Conservation (phyloP, 2,113 vertebrate species). For the Panthera tigris region DNA sequence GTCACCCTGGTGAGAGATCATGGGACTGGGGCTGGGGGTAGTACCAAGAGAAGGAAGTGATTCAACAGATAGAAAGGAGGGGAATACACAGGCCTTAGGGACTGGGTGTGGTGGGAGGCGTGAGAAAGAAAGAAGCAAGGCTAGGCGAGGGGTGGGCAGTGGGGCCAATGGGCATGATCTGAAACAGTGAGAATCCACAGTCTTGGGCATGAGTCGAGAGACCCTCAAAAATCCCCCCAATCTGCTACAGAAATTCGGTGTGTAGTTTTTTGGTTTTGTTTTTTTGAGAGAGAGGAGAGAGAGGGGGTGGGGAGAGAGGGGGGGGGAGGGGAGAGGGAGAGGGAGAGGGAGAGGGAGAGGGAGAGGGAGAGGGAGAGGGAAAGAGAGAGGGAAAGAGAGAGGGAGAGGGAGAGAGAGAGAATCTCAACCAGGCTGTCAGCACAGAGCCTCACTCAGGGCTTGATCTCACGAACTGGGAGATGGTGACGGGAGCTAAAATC, state of each 20-base stretch:
- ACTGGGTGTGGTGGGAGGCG: too few relatives aligned
- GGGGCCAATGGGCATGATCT: neutral
- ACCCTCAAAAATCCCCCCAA: neutral
- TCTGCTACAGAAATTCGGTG: neutral
- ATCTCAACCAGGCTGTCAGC: too few relatives aligned
- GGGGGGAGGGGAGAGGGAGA: too few relatives aligned
- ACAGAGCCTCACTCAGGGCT: too few relatives aligned
- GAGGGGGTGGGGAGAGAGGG: too few relatives aligned
- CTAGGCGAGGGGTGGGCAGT: neutral
- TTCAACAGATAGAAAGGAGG: neutral
- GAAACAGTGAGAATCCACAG: neutral
- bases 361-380: rapidly evolving
- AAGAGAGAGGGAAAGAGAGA: too few relatives aligned
- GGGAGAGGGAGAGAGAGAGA: too few relatives aligned
- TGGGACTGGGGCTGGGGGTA: neutral
- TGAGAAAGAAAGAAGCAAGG: neutral
- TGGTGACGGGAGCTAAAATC: too few relatives aligned
- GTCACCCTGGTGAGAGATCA: neutral
- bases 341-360: too few relatives aligned
- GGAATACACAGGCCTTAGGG: neutral
- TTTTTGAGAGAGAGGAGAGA: too few relatives aligned
- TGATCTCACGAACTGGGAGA: too few relatives aligned
- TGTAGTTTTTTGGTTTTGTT: neutral
- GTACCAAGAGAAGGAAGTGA: neutral
- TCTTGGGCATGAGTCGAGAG: neutral